Evolutionary conservation across 2,888 invertebrate species (phyloP).

Genomic region (Plebejus argus): DNA sequence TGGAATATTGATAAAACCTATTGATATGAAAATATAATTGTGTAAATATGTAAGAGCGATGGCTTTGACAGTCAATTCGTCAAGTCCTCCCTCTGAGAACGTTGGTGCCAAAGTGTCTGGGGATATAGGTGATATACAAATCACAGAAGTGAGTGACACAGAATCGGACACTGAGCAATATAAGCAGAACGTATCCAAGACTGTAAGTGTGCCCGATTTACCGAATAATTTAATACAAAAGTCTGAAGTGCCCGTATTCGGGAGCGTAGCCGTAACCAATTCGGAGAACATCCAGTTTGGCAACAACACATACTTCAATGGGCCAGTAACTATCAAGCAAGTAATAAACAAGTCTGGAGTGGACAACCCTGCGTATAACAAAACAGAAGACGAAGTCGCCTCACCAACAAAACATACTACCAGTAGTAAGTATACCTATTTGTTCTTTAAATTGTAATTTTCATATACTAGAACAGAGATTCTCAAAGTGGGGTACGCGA

Average conservation of each 20-base stretch:
- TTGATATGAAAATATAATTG: conserved; percentile 24
- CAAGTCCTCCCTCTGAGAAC: conserved; percentile 37
- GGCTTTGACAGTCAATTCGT: conserved; percentile 38
- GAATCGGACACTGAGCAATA: conserved; percentile 49
- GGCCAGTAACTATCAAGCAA: conserved; percentile 89
- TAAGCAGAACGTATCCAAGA: conserved; percentile 45
- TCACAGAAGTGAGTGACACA: conserved; percentile 59
- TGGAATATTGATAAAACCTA: neutral
- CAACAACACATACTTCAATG: conserved; percentile 88
- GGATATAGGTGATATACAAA: conserved; percentile 61
- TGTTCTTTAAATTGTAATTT: too few species aligned
- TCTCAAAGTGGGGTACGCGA: too few species aligned
- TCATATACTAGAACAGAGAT: too few species aligned
- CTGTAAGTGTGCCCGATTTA: conserved; percentile 48
- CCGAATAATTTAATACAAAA: conserved; percentile 53
- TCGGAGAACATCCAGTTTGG: conserved; percentile 88
- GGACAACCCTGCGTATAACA: conserved; percentile 59
- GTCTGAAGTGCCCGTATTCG: conserved; percentile 59
- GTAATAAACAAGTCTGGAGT: conserved; percentile 72
- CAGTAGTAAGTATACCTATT: conserved; percentile 40
- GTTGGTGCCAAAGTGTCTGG: conserved; percentile 59
- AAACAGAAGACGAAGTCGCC: conserved; percentile 47
- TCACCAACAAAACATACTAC: conserved; percentile 27
- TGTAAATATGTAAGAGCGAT: conserved; percentile 35
- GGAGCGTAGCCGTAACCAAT: conserved; percentile 83